phyloP scores from a whole-genome alignment of 2,113 vertebrate species.

The Rhinolophus sinicus region DNA sequence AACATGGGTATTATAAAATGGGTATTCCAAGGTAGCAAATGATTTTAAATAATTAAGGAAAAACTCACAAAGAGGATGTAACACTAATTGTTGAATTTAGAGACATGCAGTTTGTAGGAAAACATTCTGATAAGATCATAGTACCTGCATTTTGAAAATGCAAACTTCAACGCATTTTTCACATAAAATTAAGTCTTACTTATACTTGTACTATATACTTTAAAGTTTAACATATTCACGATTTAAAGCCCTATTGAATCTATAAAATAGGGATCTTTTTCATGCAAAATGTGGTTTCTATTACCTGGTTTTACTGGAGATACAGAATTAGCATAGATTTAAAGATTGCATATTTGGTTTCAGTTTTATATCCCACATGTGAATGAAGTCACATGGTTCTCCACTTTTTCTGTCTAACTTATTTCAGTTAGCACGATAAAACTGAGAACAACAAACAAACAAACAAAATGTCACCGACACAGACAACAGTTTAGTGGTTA shows the following conservation, averaged over 20 bases:
- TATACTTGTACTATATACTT: not conserved
- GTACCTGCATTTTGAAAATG: not conserved
- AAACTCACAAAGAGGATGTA: not conserved
- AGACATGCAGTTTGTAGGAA: not conserved
- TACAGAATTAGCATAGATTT: not conserved
- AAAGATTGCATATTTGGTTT: not conserved
- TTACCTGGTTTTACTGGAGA: not conserved
- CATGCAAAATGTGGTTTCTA: not conserved
- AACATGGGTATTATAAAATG: not conserved
- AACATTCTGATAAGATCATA: not conserved
- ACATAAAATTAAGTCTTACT: not conserved
- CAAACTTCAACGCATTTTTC: not conserved
- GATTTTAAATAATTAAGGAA: slow-evolving; percentile 5
- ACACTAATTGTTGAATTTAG: not conserved
- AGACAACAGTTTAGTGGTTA: too few species aligned
- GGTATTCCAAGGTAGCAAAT: not conserved
- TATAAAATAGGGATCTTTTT: not conserved
- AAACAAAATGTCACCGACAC: too few species aligned
- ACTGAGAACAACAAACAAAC: too few species aligned
- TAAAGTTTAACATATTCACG: not conserved
- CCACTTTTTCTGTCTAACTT: too few species aligned
- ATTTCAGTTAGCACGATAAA: too few species aligned
- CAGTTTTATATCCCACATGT: too few species aligned
- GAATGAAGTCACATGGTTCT: too few species aligned
- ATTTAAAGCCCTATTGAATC: not conserved